These are phyloP conservation scores for Diplogasteroides magnus DNA, from an alignment of 1,140 invertebrate species.

Conservation along the genomic window DNA sequence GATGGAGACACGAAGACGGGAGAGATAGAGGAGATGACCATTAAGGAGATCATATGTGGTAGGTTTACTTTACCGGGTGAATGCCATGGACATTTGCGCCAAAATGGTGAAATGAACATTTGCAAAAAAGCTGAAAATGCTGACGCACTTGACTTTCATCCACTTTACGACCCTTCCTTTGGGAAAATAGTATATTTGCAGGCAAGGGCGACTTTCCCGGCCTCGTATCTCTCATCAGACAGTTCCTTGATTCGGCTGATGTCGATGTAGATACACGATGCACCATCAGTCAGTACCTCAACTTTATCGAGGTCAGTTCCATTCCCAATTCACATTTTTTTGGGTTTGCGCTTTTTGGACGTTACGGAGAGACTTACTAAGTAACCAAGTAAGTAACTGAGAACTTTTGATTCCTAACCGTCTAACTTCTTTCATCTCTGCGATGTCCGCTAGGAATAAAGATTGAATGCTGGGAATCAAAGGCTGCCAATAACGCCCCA, in stretches of 20 bases:
- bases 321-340: conserved; percentile 1
- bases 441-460: no score
- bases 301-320: conserved; percentile 70
- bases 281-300: conserved; percentile 91
- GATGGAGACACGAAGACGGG: conserved; percentile 32
- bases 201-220: conserved; percentile 74
- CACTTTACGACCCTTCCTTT: conserved; percentile 11
- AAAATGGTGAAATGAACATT: no score
- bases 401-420: no score
- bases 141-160: neutral
- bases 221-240: conserved; percentile 84
- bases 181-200: conserved; percentile 24
- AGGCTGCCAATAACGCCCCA: no score
- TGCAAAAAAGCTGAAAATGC: no score
- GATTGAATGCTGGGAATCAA: no score
- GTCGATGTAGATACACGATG: conserved; percentile 93
- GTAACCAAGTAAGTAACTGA: no score
- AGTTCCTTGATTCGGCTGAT: conserved; percentile 85
- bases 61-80: conserved; percentile 65
- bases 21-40: conserved; percentile 68
- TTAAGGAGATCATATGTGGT: conserved; percentile 95
- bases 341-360: neutral
- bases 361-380: conserved; percentile 4
- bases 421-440: conserved; percentile 23
- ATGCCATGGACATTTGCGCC: no score